A percentile compares a stretch with the other conserved stretches of the same genome.
phyloP scores from a whole-genome alignment of 2,888 invertebrate genomes.

The Julus scanicus region DNA sequence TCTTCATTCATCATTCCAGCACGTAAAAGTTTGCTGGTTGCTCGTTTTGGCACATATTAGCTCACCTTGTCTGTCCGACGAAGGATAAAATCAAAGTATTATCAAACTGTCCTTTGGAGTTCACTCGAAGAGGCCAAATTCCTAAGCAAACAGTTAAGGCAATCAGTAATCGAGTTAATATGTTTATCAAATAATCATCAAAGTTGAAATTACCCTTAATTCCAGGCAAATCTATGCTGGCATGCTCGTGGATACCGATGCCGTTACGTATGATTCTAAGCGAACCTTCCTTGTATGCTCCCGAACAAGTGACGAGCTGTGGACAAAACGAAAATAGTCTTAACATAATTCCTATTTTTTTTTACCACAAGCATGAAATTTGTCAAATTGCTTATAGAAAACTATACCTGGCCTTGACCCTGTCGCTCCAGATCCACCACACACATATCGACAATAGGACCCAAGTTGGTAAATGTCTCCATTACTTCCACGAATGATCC shows the following conservation, averaged over 20 bases:
- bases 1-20: too few relatives aligned
- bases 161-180: too few relatives aligned
- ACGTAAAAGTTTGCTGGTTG: too few relatives aligned
- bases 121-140: slow-evolving; percentile 92
- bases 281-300: slow-evolving; percentile 96
- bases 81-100: slow-evolving; percentile 94
- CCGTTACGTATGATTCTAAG: slow-evolving; percentile 97
- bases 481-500: slow-evolving; percentile 92
- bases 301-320: slow-evolving; percentile 93
- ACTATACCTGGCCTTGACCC: slow-evolving; percentile 93
- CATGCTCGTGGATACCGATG: slow-evolving; percentile 98
- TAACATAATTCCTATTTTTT: too few relatives aligned
- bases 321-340: not conserved
- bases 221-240: slow-evolving; percentile 94
- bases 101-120: slow-evolving; percentile 69
- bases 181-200: too few relatives aligned
- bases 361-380: too few relatives aligned
- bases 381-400: too few relatives aligned
- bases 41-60: too few relatives aligned
- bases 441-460: slow-evolving; percentile 97
- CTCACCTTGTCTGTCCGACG: slow-evolving; percentile 90
- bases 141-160: too few relatives aligned
- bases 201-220: slow-evolving; percentile 79
- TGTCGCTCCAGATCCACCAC: slow-evolving; percentile 96
- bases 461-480: slow-evolving; percentile 97